Percentiles rank a stretch among this genome's conserved stretches.
Evolutionary conservation across 2,888 invertebrate genomes (phyloP).

Genomic region (Heliothis peltigera): DNA sequence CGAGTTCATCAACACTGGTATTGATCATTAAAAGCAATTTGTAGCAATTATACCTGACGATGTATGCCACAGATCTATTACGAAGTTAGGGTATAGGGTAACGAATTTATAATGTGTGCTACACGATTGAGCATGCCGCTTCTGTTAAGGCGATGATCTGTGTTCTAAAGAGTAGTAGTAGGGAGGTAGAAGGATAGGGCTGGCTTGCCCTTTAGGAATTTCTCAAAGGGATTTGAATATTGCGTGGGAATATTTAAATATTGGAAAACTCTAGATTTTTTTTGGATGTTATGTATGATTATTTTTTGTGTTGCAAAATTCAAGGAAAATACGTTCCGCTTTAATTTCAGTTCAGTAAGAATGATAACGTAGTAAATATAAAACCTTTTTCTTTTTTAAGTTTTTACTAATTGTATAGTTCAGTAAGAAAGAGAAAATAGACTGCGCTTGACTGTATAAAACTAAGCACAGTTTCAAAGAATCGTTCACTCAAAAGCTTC

Average conservation of each 20-base stretch:
- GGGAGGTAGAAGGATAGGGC: background rate
- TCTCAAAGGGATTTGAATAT: background rate
- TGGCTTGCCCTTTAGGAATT: background rate
- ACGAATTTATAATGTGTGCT: constrained; percentile 83
- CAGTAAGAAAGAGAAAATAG: too few relatives aligned
- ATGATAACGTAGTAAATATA: too few relatives aligned
- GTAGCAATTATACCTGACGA: constrained; percentile 81
- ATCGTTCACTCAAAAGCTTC: constrained; percentile 51
- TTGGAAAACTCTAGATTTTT: background rate
- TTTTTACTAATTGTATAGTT: too few relatives aligned
- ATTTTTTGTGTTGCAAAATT: too few relatives aligned
- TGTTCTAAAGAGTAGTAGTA: background rate
- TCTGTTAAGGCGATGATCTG: constrained; percentile 70
- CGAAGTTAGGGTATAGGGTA: constrained; percentile 66
- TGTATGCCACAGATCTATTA: constrained; percentile 67
- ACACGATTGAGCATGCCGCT: constrained; percentile 77
- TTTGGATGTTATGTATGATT: too few relatives aligned
- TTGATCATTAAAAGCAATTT: constrained; percentile 76
- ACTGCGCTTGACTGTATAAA: too few relatives aligned
- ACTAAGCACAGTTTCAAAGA: background rate
- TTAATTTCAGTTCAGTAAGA: too few relatives aligned
- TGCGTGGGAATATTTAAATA: background rate
- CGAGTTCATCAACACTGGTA: constrained; percentile 67
- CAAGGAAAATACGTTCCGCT: too few relatives aligned
- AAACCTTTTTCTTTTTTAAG: background rate